Evolutionary conservation across 2,888 invertebrate species (phyloP).

Genomic region (Cepaea hortensis): DNA sequence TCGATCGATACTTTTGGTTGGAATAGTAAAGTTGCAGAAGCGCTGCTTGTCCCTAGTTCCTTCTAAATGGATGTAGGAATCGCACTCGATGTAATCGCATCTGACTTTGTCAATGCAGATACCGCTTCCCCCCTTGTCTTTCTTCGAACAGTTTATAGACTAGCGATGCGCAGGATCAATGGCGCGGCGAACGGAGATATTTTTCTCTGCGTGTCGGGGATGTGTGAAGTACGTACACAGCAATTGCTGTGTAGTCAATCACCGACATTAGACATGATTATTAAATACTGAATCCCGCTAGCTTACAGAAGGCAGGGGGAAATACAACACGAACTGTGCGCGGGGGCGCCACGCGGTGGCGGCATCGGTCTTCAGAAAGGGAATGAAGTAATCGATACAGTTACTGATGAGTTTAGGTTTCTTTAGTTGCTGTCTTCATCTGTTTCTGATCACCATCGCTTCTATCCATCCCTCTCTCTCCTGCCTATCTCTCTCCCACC

Average conservation of each 20-base stretch:
- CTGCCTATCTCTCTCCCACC: no score
- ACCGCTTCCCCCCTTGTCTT: neutral
- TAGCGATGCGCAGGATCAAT: neutral
- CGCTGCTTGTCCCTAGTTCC: neutral
- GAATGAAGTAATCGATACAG: slow-evolving; percentile 42
- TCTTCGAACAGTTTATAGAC: neutral
- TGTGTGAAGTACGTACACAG: neutral
- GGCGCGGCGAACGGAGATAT: neutral
- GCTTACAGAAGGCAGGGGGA: neutral
- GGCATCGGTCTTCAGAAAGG: slow-evolving; percentile 14
- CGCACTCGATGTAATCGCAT: neutral
- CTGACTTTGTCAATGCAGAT: neutral
- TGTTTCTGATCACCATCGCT: slow-evolving; percentile 4
- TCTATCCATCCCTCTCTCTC: neutral
- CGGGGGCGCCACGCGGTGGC: neutral
- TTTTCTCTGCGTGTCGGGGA: neutral
- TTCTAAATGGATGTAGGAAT: neutral
- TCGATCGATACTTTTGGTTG: neutral
- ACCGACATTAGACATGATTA: slow-evolving; percentile 3
- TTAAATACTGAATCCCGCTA: neutral
- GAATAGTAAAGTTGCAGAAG: neutral
- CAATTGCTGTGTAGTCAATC: slow-evolving; percentile 4
- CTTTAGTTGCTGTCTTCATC: slow-evolving; percentile 19
- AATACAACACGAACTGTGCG: neutral
- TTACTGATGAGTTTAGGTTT: slow-evolving; percentile 38